Percentiles rank a stretch among this genome's conserved stretches.
phyloP scores from a whole-genome alignment of 2,113 vertebrate genomes.

The Rattus rattus region DNA sequence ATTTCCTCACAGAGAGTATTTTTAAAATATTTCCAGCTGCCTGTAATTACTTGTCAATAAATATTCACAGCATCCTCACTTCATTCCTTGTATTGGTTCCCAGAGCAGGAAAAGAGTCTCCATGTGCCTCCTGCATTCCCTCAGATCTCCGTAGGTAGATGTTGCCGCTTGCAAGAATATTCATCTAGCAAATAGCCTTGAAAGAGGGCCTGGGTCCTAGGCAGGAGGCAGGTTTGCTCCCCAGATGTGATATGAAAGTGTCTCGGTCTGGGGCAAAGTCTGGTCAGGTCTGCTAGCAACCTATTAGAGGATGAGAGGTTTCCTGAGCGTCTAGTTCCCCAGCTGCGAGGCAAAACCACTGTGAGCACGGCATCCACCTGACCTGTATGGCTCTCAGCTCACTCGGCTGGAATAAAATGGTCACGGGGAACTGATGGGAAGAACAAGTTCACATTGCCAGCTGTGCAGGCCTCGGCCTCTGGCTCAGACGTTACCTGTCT shows the following conservation, averaged over 20 bases:
- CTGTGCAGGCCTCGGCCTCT: not conserved
- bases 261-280: not conserved
- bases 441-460: not conserved
- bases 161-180: not conserved
- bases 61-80: not conserved
- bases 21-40: not conserved
- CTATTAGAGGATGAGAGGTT: not conserved
- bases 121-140: not conserved
- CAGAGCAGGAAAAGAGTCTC: not conserved
- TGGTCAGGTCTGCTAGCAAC: not conserved
- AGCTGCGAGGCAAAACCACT: not conserved
- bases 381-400: fast-evolving
- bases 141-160: not conserved
- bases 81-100: not conserved
- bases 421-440: not conserved
- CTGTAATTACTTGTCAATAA: slow-evolving; percentile 12
- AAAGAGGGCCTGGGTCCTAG: not conserved
- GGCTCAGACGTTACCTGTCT: not conserved
- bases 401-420: not conserved
- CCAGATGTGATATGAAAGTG: not conserved
- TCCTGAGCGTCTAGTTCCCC: not conserved
- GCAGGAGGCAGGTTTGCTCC: not conserved
- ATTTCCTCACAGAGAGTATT: slow-evolving; percentile 12
- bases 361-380: not conserved
- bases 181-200: not conserved